Conservation (phyloP, 2,888 invertebrate species). For the Carabus problematicus region DNA sequence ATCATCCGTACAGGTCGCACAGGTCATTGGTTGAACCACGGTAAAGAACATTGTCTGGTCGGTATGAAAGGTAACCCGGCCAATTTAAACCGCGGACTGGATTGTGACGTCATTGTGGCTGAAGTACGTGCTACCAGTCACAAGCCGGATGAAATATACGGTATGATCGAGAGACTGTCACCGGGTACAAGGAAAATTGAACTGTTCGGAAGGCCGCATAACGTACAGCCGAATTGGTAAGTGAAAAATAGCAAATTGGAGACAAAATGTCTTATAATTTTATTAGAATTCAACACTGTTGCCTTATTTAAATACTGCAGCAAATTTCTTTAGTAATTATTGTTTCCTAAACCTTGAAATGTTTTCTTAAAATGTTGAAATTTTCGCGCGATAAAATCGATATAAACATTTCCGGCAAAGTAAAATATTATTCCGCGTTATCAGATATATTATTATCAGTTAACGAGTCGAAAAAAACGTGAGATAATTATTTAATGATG, state of each 20-base stretch:
- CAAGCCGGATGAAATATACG: slow-evolving; percentile 98
- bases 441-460: too few species aligned
- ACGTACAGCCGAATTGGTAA: slow-evolving; percentile 97
- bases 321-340: neutral
- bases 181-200: slow-evolving; percentile 98
- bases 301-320: slow-evolving; percentile 1
- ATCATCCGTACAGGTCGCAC: slow-evolving; percentile 97
- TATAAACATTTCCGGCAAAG: too few species aligned
- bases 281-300: slow-evolving; percentile 16
- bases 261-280: slow-evolving; percentile 3
- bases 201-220: slow-evolving; percentile 95
- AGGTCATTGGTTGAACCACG: slow-evolving; percentile 98
- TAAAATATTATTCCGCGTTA: too few species aligned
- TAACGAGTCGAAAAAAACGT: too few species aligned
- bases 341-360: too few species aligned
- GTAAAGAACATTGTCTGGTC: slow-evolving; percentile 96
- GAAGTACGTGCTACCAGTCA: slow-evolving; percentile 98
- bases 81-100: slow-evolving; percentile 89
- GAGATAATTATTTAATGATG: too few species aligned
- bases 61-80: slow-evolving; percentile 96
- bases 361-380: too few species aligned
- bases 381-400: too few species aligned
- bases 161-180: slow-evolving; percentile 94
- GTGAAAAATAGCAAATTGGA: slow-evolving; percentile 40
- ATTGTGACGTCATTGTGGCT: slow-evolving; percentile 98